These are phyloP conservation scores for Avahi laniger DNA, from an alignment of 2,797 vertebrate species.

Conservation along the genomic window DNA sequence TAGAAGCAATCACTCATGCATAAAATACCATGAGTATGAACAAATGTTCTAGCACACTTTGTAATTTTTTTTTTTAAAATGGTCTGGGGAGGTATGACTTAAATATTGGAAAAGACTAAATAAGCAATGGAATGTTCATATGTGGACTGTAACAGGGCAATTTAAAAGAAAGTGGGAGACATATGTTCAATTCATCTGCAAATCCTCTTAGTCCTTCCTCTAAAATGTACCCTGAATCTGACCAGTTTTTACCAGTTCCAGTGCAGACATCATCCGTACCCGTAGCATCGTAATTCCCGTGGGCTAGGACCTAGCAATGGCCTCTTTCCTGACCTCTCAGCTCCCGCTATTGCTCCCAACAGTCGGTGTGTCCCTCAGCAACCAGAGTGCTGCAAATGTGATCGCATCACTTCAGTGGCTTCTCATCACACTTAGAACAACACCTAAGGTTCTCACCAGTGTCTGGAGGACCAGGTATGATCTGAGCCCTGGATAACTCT, in stretches of 20 bases:
- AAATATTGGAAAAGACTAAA: neutral
- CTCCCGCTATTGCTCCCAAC: neutral
- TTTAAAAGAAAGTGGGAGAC: neutral
- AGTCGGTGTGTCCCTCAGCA: neutral
- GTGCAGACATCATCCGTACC: neutral
- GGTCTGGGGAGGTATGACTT: neutral
- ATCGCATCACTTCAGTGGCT: neutral
- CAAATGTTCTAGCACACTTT: neutral
- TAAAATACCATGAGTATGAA: neutral
- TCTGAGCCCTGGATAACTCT: neutral
- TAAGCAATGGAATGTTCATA: neutral
- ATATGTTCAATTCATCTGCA: neutral
- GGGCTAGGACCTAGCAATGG: neutral
- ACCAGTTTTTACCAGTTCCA: neutral
- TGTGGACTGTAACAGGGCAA: neutral
- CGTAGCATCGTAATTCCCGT: neutral
- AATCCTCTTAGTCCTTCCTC: neutral
- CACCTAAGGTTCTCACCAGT: neutral
- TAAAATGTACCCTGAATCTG: neutral
- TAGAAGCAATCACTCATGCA: neutral
- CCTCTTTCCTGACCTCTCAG: neutral
- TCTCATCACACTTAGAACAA: neutral
- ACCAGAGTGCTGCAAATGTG: neutral
- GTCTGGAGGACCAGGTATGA: neutral
- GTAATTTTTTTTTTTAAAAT: neutral